Conservation (phyloP, 1,140 invertebrate genomes). For the Drosophila varians region DNA sequence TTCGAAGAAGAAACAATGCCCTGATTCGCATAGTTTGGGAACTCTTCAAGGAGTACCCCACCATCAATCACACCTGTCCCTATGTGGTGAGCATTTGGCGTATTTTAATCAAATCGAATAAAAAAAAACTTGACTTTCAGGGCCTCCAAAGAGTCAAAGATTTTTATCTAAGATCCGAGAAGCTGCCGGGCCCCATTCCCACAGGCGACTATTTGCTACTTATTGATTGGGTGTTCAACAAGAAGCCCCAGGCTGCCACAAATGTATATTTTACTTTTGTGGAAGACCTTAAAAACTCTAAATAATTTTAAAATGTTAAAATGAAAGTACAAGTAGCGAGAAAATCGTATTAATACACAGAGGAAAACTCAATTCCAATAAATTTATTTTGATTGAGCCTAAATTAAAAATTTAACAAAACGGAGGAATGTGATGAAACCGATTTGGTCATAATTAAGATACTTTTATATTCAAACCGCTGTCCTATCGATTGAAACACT, state of each 20-base stretch:
- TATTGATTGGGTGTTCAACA: conserved; percentile 43
- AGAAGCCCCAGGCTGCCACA: conserved; percentile 36
- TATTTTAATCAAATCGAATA: background rate
- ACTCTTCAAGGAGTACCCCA: conserved; percentile 50
- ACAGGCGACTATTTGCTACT: conserved; percentile 49
- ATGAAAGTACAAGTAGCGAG: too few species aligned
- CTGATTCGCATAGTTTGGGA: conserved; percentile 40
- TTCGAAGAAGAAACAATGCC: conserved; percentile 33
- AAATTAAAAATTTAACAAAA: background rate
- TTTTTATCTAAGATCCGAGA: conserved; percentile 42
- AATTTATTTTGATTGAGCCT: too few species aligned
- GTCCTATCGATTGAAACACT: conserved; percentile 10
- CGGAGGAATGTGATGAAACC: background rate
- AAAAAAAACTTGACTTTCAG: background rate
- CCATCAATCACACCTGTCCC: conserved; percentile 53
- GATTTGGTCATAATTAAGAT: background rate
- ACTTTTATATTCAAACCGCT: background rate
- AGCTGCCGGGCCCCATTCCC: conserved; percentile 42
- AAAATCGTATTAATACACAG: too few species aligned
- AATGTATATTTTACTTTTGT: conserved; percentile 53
- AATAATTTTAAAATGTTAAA: too few species aligned
- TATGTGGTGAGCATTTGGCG: conserved; percentile 24
- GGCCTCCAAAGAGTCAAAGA: conserved; percentile 47
- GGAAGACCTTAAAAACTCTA: conserved; percentile 29
- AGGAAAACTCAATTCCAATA: too few species aligned